phyloP scores from a whole-genome alignment of 2,888 invertebrate genomes.

The Ypsolopha sequella region DNA sequence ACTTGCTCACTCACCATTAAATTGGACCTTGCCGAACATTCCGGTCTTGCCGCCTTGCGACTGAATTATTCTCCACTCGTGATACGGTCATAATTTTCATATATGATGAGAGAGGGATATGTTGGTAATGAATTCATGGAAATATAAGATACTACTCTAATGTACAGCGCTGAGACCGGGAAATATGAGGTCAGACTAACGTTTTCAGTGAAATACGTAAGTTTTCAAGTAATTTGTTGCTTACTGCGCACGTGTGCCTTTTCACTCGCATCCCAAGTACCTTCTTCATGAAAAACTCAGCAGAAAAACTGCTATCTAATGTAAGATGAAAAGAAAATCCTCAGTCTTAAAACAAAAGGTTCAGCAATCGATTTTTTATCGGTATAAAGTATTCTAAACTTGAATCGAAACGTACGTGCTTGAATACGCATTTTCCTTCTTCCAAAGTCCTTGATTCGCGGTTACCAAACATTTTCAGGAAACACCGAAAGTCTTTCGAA shows the following conservation, averaged over 20 bases:
- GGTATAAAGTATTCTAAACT: too few relatives aligned
- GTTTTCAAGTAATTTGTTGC: background rate
- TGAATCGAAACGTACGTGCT: too few relatives aligned
- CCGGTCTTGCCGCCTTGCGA: slow-evolving; percentile 23
- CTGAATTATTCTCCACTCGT: slow-evolving; percentile 27
- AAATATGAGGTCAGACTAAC: too few relatives aligned
- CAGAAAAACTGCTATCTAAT: too few relatives aligned
- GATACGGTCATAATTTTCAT: slow-evolving; percentile 5
- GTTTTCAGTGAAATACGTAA: slow-evolving; percentile 2
- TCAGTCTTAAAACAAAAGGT: too few relatives aligned
- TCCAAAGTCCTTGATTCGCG: background rate
- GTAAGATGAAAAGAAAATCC: too few relatives aligned
- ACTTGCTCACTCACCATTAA: slow-evolving; percentile 66
- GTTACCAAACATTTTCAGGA: slow-evolving; percentile 7
- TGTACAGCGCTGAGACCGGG: background rate
- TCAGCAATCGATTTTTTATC: too few relatives aligned
- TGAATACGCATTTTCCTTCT: too few relatives aligned
- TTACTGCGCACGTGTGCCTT: too few relatives aligned
- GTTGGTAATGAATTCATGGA: background rate
- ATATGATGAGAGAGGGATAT: background rate
- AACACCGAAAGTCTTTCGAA: slow-evolving; percentile 11
- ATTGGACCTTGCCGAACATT: slow-evolving; percentile 48
- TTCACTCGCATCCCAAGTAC: too few relatives aligned
- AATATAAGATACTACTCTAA: background rate
- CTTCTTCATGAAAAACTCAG: too few relatives aligned